A percentile compares a stretch with the other conserved stretches of the same genome.
These are phyloP conservation scores for Petrosia ficiformis DNA, from an alignment of 37 sponge, comb jelly and placozoan species.

Conservation along the genomic window DNA sequence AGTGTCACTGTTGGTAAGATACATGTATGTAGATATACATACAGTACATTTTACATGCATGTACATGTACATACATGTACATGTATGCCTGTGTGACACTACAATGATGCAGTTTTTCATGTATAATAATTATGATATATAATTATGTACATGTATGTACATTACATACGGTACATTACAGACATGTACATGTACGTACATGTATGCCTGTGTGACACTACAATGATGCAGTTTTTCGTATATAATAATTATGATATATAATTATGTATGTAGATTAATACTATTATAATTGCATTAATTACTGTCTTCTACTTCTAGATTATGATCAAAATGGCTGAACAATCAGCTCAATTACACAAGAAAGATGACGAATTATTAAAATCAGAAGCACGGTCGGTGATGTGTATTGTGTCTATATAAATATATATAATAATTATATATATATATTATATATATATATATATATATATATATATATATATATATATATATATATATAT, in stretches of 20 bases:
- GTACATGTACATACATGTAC: neutral
- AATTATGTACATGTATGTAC: no score
- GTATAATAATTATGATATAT: neutral
- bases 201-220: neutral
- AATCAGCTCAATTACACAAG: no score
- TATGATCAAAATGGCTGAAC: no score
- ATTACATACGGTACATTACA: no score
- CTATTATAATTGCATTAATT: neutral
- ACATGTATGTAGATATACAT: neutral
- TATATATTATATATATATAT: no score
- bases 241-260: neutral
- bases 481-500: no score
- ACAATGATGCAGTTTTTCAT: neutral
- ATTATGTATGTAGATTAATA: neutral
- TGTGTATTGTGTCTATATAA: no score
- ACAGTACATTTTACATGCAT: neutral
- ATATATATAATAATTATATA: no score
- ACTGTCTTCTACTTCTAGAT: neutral
- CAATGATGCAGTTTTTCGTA: neutral
- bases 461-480: no score
- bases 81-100: neutral
- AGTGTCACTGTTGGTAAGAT: neutral
- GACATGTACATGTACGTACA: constrained; percentile 4
- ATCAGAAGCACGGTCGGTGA: no score
- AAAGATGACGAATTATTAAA: no score